Evolutionary conservation across 2,797 vertebrate species (phyloP).

Genomic region (Pipistrellus nathusii): DNA sequence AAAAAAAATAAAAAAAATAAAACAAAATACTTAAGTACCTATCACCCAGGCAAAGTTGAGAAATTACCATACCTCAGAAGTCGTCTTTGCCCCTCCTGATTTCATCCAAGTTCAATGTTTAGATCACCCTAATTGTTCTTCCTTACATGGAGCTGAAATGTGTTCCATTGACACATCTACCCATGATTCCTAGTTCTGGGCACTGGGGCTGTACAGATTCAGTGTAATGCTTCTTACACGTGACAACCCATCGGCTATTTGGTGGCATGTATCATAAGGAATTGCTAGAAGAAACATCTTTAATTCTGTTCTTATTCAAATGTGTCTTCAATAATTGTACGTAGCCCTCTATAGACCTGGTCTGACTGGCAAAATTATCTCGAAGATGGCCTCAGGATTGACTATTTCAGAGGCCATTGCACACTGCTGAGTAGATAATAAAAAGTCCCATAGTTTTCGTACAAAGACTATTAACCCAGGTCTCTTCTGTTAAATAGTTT

Average conservation of each 20-base stretch:
- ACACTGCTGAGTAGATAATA: not conserved
- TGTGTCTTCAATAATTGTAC: not conserved
- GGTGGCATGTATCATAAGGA: slow-evolving; percentile 16
- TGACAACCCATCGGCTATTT: not conserved
- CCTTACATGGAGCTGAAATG: not conserved
- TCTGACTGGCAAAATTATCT: not conserved
- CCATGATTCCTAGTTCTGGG: slow-evolving; percentile 24
- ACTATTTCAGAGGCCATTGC: not conserved
- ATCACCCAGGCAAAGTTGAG: not conserved
- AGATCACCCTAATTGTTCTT: slow-evolving; percentile 28
- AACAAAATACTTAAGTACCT: slow-evolving; percentile 22
- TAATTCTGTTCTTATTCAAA: slow-evolving; percentile 51
- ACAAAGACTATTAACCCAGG: not conserved
- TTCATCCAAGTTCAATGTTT: slow-evolving; percentile 30
- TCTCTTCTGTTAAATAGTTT: slow-evolving; percentile 33
- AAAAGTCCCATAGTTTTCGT: slow-evolving; percentile 26
- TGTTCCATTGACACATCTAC: not conserved
- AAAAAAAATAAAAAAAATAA: slow-evolving; percentile 19
- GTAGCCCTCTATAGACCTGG: not conserved
- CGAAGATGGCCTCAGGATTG: not conserved
- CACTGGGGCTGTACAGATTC: not conserved
- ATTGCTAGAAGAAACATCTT: slow-evolving; percentile 1
- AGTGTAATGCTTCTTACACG: not conserved
- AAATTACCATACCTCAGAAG: not conserved
- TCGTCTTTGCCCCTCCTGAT: not conserved